Evolutionary conservation across 2,888 invertebrate genomes (phyloP).

Genomic region (Pegoplata infirma): DNA sequence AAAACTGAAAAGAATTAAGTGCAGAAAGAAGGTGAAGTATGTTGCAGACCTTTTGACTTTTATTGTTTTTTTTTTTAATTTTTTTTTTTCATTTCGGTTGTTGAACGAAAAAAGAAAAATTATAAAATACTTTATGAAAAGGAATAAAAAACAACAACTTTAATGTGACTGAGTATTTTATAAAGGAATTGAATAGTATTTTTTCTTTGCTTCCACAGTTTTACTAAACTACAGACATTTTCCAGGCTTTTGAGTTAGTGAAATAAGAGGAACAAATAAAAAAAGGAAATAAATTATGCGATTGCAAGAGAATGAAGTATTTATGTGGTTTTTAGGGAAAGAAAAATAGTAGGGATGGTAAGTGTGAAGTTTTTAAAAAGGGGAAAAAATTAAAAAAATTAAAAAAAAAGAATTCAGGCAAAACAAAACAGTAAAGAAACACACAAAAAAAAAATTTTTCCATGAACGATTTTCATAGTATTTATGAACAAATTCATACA

Average conservation of each 20-base stretch:
- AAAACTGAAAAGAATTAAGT: not conserved
- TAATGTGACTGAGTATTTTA: not conserved
- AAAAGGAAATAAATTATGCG: not conserved
- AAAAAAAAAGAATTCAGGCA: no score
- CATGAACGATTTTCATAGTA: no score
- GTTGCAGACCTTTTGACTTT: constrained; percentile 48
- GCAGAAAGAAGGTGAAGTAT: constrained; percentile 22
- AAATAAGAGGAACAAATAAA: not conserved
- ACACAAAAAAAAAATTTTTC: no score
- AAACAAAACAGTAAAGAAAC: no score
- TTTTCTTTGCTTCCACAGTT: not conserved
- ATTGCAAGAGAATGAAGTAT: not conserved
- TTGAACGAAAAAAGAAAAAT: not conserved
- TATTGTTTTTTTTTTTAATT: no score
- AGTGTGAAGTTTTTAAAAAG: not conserved
- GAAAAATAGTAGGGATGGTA: not conserved
- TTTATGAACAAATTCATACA: no score
- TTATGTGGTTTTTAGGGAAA: not conserved
- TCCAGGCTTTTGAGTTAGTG: constrained; percentile 14
- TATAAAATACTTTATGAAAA: not conserved
- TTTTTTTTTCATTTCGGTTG: no score
- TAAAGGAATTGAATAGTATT: not conserved
- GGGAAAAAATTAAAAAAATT: no score
- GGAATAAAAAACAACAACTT: constrained; percentile 11
- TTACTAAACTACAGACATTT: constrained; percentile 2